These are phyloP conservation scores for Aulostomus chinensis DNA, from an alignment of 2,797 vertebrate species.

Conservation along the genomic window DNA sequence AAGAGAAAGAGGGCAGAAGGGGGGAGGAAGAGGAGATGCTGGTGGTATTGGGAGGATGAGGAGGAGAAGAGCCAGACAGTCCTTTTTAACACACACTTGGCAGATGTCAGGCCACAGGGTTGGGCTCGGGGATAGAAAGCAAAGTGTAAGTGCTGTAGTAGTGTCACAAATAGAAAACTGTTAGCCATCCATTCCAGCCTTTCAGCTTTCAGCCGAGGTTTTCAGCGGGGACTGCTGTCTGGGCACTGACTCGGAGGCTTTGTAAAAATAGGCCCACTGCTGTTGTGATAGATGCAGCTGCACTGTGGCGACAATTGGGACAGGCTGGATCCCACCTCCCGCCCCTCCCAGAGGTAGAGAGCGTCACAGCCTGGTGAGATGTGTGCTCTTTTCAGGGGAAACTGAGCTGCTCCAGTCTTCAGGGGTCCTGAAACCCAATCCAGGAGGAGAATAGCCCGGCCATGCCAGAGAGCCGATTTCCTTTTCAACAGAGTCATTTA, in stretches of 20 bases:
- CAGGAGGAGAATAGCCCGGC: constrained; percentile 89
- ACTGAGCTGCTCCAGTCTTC: constrained; percentile 78
- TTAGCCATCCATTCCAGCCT: constrained; percentile 54
- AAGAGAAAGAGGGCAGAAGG: constrained; percentile 39
- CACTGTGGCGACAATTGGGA: constrained; percentile 79
- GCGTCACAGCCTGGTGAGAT: constrained; percentile 72
- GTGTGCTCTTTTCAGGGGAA: constrained; percentile 78
- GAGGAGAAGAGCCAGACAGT: constrained; percentile 77
- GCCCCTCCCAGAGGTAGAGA: constrained; percentile 57
- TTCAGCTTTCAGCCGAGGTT: constrained; percentile 62
- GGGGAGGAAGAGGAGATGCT: constrained; percentile 28
- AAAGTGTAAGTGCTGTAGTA: constrained; percentile 62
- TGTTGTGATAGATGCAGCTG: constrained; percentile 82
- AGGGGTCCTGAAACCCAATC: constrained; percentile 95
- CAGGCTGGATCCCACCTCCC: constrained; percentile 62
- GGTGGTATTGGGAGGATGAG: constrained; percentile 28
- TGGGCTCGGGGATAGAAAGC: constrained; percentile 62
- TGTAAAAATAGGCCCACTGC: constrained; percentile 77
- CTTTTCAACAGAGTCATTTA: constrained; percentile 97
- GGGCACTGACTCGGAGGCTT: constrained; percentile 59
- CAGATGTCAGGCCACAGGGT: constrained; percentile 91
- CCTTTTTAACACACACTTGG: constrained; percentile 94
- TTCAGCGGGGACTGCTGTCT: constrained; percentile 61
- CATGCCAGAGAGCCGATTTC: constrained; percentile 99
- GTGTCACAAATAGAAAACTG: constrained; percentile 69